Evolutionary conservation across 2,113 vertebrate genomes (phyloP).

Genomic region (Microtus montanus): DNA sequence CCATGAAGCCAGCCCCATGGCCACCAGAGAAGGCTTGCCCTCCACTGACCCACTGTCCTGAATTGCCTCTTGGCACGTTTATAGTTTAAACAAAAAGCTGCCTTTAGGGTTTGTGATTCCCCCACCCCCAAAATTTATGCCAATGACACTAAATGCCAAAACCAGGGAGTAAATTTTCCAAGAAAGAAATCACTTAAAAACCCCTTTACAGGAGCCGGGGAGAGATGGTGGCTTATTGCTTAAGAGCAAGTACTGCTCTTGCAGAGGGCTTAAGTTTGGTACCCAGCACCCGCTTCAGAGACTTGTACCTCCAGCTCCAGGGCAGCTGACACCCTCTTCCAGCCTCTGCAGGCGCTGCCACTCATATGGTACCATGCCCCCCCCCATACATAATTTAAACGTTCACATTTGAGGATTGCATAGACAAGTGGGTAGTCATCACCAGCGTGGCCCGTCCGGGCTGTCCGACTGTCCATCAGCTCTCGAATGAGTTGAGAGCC

Average conservation of each 20-base stretch:
- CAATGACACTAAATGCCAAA: conserved; percentile 62
- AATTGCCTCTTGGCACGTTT: conserved; percentile 76
- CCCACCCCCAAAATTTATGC: conserved; percentile 75
- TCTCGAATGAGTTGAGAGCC: rapidly evolving
- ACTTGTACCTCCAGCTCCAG: too few relatives aligned
- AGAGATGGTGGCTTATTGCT: neutral
- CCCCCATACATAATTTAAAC: neutral
- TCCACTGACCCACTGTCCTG: conserved; percentile 20
- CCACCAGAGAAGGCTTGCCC: neutral
- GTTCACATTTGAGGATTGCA: neutral
- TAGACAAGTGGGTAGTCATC: conserved; percentile 38
- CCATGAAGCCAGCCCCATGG: too few relatives aligned
- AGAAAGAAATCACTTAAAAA: conserved; percentile 71
- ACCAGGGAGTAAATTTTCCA: conserved; percentile 70
- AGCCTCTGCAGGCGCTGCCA: neutral
- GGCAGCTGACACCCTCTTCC: neutral
- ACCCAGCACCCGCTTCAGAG: neutral
- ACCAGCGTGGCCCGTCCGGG: neutral
- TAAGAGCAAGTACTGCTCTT: too few relatives aligned
- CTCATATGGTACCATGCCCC: neutral
- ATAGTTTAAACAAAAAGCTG: conserved; percentile 81
- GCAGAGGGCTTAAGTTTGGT: neutral
- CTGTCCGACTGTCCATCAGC: rapidly evolving
- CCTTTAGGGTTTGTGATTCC: conserved; percentile 16
- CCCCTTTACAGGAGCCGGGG: neutral